Base-by-base conservation (phyloP, 2,797 vertebrate species). In the Anolis apletophallus region DNA sequence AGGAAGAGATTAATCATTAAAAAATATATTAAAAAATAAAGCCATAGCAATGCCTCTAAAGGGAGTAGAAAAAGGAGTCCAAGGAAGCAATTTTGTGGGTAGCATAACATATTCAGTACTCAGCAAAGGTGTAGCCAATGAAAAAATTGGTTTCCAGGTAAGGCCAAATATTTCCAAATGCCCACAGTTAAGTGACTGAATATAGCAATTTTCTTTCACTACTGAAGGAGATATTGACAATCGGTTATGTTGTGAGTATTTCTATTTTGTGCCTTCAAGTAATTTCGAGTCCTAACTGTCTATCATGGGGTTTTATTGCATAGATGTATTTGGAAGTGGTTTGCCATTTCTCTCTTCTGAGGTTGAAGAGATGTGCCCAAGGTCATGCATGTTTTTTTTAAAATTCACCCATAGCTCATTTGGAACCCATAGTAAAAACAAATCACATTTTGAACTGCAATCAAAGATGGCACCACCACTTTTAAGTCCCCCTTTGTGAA, bases 61-160 rank as follows among this genome's bases (percentile, higher is more conserved):
- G 6, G 3, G 82, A 69, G 0, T 3, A 2, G 17, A 6, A 52
- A 61, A n/a, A 1, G 0, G 10, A 0, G 1, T 52, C 26, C 17
- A 36, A 64, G 21, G 32, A 61, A n/a, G 40, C 40, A 82, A 72
- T 91, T 89, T 1, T 83, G 2, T 76, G 83, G n/a, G 79, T 88
- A 88, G 61, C 7, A 69, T 5, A 36, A 68, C 32, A 32, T 40
- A 26, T 2, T 9, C 16, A 32, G 2, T 81, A 88, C 92, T 89
- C 32, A 55, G 5, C 91, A 83, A 46, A 3, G 10, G 5, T 7
- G 2, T 55, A 92, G 55, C 1, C 21, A 81, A 14, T n/a, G 52
- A 71, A 64, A 46, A 86, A 73, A 84, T 72, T 68, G 78, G 69
- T 90, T 87, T 84, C 52, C 77, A 67, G 29, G n/a, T 73, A 84